Conservation (phyloP, 2,113 vertebrate species). For the Mohoua ochrocephala region DNA sequence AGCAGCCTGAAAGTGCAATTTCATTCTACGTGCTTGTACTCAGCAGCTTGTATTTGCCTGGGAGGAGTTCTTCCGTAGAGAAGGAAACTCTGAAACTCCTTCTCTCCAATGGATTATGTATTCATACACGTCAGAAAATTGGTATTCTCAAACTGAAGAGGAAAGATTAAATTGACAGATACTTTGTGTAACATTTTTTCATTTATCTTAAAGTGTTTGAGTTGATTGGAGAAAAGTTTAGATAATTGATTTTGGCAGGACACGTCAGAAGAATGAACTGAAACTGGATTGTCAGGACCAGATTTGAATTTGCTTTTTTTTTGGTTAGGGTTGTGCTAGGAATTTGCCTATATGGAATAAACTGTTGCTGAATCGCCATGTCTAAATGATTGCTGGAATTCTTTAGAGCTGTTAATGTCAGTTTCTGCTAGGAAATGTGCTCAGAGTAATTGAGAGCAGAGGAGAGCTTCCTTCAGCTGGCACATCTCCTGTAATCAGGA, state of each 20-base stretch:
- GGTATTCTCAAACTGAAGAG: not conserved
- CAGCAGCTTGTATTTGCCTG: not conserved
- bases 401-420: not conserved
- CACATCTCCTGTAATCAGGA: not conserved
- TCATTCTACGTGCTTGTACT: not conserved
- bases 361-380: not conserved
- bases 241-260: not conserved
- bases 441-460: not conserved
- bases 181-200: not conserved
- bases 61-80: not conserved
- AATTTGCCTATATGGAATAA: not conserved
- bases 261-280: not conserved
- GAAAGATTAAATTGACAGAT: not conserved
- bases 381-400: not conserved
- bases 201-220: not conserved
- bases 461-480: not conserved
- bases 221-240: not conserved
- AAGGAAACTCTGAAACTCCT: not conserved
- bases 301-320: not conserved
- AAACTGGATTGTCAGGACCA: not conserved
- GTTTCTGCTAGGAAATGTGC: not conserved
- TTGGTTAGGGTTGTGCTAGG: not conserved
- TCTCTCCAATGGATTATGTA: not conserved
- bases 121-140: not conserved
- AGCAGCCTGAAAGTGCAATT: not conserved